These are phyloP conservation scores for Spialia ferax DNA, from an alignment of 2,888 invertebrate species.

Conservation along the genomic window DNA sequence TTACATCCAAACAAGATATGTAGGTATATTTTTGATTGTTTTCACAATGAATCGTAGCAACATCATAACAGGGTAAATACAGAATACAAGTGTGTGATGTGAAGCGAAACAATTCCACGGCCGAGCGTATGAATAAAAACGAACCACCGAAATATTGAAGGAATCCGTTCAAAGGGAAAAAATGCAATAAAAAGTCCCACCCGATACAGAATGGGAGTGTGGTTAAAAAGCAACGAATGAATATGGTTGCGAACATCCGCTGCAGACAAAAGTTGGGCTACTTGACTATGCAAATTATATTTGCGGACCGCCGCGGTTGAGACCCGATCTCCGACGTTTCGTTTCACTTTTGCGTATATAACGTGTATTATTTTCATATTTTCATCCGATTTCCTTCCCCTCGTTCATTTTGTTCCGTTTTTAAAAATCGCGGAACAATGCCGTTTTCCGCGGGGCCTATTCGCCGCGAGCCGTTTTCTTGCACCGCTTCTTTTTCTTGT, in stretches of 20 bases:
- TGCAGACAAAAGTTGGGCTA: constrained; percentile 85
- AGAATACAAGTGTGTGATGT: constrained; percentile 66
- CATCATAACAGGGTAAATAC: constrained; percentile 53
- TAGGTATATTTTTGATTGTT: constrained; percentile 28
- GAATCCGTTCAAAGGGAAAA: constrained; percentile 85
- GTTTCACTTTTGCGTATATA: constrained; percentile 82
- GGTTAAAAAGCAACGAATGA: constrained; percentile 85
- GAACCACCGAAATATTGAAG: constrained; percentile 85
- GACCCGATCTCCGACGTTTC: constrained; percentile 83
- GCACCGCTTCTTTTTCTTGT: constrained; percentile 80
- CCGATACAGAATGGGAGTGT: constrained; percentile 82
- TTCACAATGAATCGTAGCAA: constrained; percentile 43
- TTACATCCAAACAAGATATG: constrained; percentile 17
- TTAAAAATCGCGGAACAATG: constrained; percentile 84
- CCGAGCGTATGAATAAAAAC: constrained; percentile 83
- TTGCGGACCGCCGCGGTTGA: constrained; percentile 83
- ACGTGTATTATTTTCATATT: constrained; percentile 86
- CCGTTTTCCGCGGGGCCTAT: constrained; percentile 79
- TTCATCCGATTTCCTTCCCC: constrained; percentile 86
- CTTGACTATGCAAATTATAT: constrained; percentile 88
- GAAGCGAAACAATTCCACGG: constrained; percentile 83
- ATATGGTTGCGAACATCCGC: constrained; percentile 84
- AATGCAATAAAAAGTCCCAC: constrained; percentile 82
- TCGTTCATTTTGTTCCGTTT: constrained; percentile 83
- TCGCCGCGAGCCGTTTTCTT: constrained; percentile 84